These are phyloP conservation scores for Horisme vitalbata DNA, from an alignment of 2,888 invertebrate species.

Conservation along the genomic window DNA sequence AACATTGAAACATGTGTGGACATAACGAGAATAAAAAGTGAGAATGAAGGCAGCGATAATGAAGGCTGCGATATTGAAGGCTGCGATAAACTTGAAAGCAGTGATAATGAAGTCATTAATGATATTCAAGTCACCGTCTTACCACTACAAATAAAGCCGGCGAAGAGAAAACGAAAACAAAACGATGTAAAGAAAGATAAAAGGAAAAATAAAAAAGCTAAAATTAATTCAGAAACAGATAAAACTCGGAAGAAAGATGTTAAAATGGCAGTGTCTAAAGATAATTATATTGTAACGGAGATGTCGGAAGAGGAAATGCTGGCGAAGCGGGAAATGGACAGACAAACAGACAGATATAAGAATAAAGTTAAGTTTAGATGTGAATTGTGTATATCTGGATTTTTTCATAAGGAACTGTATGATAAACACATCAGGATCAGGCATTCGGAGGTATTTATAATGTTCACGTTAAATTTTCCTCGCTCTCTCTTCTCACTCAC, in stretches of 20 bases:
- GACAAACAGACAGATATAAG: constrained; percentile 18
- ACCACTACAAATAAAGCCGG: no score
- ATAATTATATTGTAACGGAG: constrained; percentile 15
- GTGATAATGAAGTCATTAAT: neutral
- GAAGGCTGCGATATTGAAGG: no score
- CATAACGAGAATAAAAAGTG: constrained; percentile 7
- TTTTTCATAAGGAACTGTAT: constrained; percentile 15
- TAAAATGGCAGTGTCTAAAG: constrained; percentile 3
- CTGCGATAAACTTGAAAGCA: no score
- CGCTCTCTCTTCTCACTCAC: no score
- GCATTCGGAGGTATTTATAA: constrained; percentile 15
- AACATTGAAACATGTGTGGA: neutral
- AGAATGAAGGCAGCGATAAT: constrained; percentile 3
- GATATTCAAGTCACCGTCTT: constrained; percentile 1
- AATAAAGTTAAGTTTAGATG: constrained; percentile 19
- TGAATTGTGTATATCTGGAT: constrained; percentile 15
- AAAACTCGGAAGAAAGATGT: neutral
- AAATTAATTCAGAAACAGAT: neutral
- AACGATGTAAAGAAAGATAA: constrained; percentile 1
- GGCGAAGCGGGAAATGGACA: constrained; percentile 8
- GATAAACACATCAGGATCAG: constrained; percentile 14
- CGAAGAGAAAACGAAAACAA: constrained; percentile 1
- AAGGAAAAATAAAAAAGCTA: neutral
- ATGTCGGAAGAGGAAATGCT: constrained; percentile 19
- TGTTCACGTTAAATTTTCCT: no score